Base-by-base conservation (phyloP, 2,797 vertebrate species). In the Poecilia picta region DNA sequence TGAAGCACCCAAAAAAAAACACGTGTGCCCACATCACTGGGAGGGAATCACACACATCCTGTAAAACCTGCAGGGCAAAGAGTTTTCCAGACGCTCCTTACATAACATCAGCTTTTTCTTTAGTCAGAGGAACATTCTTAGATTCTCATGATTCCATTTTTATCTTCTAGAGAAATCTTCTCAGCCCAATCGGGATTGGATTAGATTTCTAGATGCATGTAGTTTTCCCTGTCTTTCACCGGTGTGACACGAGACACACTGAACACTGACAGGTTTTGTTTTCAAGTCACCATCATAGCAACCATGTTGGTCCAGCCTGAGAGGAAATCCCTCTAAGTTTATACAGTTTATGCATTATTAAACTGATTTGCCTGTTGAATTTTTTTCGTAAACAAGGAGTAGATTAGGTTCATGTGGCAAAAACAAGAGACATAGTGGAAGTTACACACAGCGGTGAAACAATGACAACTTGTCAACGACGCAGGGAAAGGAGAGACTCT, bases 231-330 rank as follows among this genome's bases (percentile, higher is more conserved):
- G 55, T 45, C 43, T 20, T 31, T 10, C 12, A 72, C 16, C 59
- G 2, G 11, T 18, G 20, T 72, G 62, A 77, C 1, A 41, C n/a
- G 31, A 82, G 72, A 62, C 33, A 53, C 57, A 77, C 12, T 57
- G 33, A 41, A 68, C 33, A 41, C 55, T 78, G 25, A 72, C 59
- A 28, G 25, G 74, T 82, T 51, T 77, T 88, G 85, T 87, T 89
- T 81, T 78, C 55, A 83, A 75, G 20, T 47, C 64, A 18, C 57
- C 57, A 75, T 78, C 84, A 55, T 12, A 81, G 80, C 78, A 84
- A 79, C 77, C 20, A n/a, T 59, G 41, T n/a, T 25, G 43, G 70
- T 62, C n/a, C 8, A 39, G 62, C 2, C 25, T 43, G 20, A 15
- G 57, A 33, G 72, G 36, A 41, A 55, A n/a, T 47, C 51, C 1